Evolutionary conservation across 2,113 vertebrate genomes (phyloP).

Genomic region (Gymnogyps californianus): DNA sequence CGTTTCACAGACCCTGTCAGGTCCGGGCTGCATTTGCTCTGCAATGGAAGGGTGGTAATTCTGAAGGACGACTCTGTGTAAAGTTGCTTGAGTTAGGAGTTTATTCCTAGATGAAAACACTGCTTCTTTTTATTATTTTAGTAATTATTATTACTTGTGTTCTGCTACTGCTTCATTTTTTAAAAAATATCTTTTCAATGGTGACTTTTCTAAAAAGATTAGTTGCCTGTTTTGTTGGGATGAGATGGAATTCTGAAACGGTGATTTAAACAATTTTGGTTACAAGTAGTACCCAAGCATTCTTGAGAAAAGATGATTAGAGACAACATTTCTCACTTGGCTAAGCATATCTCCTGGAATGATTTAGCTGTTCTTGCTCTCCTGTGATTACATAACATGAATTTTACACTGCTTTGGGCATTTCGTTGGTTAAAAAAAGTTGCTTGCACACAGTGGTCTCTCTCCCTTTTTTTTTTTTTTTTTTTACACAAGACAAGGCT

Average conservation of each 20-base stretch:
- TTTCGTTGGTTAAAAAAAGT: neutral
- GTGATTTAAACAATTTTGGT: neutral
- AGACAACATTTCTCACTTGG: constrained; percentile 34
- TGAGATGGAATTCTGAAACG: neutral
- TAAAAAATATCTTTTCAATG: neutral
- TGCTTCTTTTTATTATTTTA: neutral
- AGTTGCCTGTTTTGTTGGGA: neutral
- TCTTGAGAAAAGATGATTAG: constrained; percentile 16
- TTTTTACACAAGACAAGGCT: neutral
- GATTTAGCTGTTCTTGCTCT: constrained; percentile 48
- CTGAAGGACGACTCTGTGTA: neutral
- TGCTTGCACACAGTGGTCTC: neutral
- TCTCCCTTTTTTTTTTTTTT: neutral
- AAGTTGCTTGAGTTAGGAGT: neutral
- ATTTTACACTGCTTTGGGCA: constrained; percentile 49
- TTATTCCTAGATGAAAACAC: neutral
- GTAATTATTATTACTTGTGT: neutral
- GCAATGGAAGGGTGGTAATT: neutral
- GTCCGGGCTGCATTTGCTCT: neutral
- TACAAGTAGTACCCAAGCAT: neutral
- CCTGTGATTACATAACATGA: constrained; percentile 32
- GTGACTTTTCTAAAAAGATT: neutral
- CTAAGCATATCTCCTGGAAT: constrained; percentile 37
- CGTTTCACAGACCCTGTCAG: neutral
- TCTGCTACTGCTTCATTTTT: neutral